Base-by-base conservation (phyloP, 2,797 vertebrate genomes). In the Prionace glauca region DNA sequence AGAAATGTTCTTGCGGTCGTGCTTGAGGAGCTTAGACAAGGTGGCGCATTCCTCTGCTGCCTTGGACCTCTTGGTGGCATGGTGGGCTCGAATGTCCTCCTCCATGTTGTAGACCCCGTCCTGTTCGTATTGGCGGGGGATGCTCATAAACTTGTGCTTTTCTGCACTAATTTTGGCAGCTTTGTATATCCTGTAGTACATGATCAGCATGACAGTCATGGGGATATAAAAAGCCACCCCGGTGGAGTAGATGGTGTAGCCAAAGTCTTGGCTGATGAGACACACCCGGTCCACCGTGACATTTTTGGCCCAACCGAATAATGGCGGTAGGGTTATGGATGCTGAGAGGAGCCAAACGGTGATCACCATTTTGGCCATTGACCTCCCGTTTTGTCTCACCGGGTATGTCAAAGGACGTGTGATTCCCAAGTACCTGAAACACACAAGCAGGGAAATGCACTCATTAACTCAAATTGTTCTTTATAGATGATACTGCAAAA, bases 341-440 rank as follows among this genome's bases (percentile, higher is more conserved):
- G 97, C 97, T 0, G 97, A 98, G 0, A 98, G 97, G 0, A 98
- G 97, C 97, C 97, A 98, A 10, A 97, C 97, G 0, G 96, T 97
- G 95, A 97, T 97, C 26, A 98, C 97, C 97, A 98, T 98, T 96
- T 97, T 98, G 96, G 97, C 97, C 97, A 98, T 98, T n/a, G 98
- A 96, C 95, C 97, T 97, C 93, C 97, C 97, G 0, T 98, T 97
- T 95, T 98, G 97, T 84, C 97, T 96, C 84, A 97, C 97, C 0
- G 97, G 97, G 95, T 98, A 98, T 0, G 97, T 98, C 92, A 98
- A 96, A 0, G 97, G 97, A 0, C 97, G 96, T 0, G 97, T 98
- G 96, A 98, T 98, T 41, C 97, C 97, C 95, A 98, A 96, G 22
- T 98, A 98, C 96, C 97, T 98, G 97, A 0, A 26, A 95, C 95